A percentile compares a stretch with the other conserved stretches of the same genome.
Conservation (phyloP, 1,140 invertebrate species). For the Pseudomyrmex dendroicus region DNA sequence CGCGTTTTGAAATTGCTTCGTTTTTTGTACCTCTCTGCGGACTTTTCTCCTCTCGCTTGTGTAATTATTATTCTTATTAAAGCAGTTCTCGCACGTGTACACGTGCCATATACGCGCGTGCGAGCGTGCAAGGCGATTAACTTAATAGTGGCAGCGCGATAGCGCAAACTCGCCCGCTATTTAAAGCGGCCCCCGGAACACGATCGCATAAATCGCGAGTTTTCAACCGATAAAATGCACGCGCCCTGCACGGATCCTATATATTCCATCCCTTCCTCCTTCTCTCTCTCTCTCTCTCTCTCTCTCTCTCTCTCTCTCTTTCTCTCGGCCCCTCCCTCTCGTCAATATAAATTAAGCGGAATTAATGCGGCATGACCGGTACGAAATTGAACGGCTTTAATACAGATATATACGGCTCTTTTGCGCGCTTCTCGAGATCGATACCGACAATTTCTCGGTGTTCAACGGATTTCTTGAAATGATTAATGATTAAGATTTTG, state of each 20-base stretch:
- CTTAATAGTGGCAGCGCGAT: slow-evolving; percentile 65
- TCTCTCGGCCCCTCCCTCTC: neutral
- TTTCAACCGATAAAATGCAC: slow-evolving; percentile 66
- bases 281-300: neutral
- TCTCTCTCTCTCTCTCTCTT: too few relatives aligned
- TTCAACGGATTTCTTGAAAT: slow-evolving; percentile 1
- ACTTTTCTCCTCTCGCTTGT: too few relatives aligned
- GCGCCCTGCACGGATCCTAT: slow-evolving; percentile 39
- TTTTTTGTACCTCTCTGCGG: too few relatives aligned
- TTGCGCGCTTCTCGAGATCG: neutral
- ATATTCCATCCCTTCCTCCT: neutral
- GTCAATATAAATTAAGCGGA: slow-evolving; percentile 42
- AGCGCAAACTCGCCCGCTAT: slow-evolving; percentile 58
- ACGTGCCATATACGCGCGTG: slow-evolving; percentile 59
- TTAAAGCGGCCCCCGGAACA: slow-evolving; percentile 63
- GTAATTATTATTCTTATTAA: slow-evolving; percentile 40
- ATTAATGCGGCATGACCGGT: slow-evolving; percentile 48
- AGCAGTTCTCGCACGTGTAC: slow-evolving; percentile 31
- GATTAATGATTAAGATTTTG: neutral
- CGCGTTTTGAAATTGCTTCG: slow-evolving; percentile 28
- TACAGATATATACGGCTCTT: slow-evolving; percentile 29
- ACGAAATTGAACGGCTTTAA: slow-evolving; percentile 48
- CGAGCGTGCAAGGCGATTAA: slow-evolving; percentile 66
- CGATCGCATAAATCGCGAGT: slow-evolving; percentile 62
- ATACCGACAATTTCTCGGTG: slow-evolving; percentile 13